A percentile compares a stretch with the other conserved stretches of the same genome.
phyloP scores from a whole-genome alignment of 2,888 invertebrate genomes.

The Pyrgus malvae region DNA sequence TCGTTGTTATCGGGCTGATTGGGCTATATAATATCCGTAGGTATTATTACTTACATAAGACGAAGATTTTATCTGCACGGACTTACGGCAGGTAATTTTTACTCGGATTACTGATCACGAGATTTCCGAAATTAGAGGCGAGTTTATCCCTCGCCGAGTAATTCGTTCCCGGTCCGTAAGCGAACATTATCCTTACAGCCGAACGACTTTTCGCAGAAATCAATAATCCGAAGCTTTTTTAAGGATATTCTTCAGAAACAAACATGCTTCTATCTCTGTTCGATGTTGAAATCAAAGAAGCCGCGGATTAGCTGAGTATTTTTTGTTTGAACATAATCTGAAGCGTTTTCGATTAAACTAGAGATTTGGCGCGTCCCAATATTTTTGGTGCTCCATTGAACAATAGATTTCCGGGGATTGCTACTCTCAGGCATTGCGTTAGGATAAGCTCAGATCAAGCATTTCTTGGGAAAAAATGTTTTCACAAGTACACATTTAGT shows the following conservation, averaged over 20 bases:
- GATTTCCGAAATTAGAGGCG: constrained; percentile 69
- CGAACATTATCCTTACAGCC: constrained; percentile 70
- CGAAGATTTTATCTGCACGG: constrained; percentile 7
- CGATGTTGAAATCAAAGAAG: constrained; percentile 64
- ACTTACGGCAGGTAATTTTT: constrained; percentile 55
- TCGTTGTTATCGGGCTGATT: constrained; percentile 11
- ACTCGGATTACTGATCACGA: constrained; percentile 48
- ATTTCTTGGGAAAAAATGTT: constrained; percentile 51
- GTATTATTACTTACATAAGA: background rate
- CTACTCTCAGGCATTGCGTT: constrained; percentile 58
- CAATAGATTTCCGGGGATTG: constrained; percentile 73
- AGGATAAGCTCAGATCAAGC: constrained; percentile 59
- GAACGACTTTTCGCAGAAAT: constrained; percentile 71
- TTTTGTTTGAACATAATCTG: constrained; percentile 65
- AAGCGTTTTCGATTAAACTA: constrained; percentile 70
- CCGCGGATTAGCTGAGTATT: constrained; percentile 73
- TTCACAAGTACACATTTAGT: background rate
- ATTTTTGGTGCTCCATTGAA: constrained; percentile 57
- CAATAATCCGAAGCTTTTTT: constrained; percentile 75
- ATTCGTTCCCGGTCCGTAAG: constrained; percentile 69
- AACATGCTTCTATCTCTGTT: constrained; percentile 58
- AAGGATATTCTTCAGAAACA: constrained; percentile 67
- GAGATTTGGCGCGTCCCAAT: constrained; percentile 67
- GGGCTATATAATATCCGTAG: background rate
- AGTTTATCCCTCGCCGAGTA: constrained; percentile 76